Evolutionary conservation across 2,113 vertebrate genomes (phyloP), one percentile per base, ranked within the genome.

Genomic region (Ceyx margarethae): DNA sequence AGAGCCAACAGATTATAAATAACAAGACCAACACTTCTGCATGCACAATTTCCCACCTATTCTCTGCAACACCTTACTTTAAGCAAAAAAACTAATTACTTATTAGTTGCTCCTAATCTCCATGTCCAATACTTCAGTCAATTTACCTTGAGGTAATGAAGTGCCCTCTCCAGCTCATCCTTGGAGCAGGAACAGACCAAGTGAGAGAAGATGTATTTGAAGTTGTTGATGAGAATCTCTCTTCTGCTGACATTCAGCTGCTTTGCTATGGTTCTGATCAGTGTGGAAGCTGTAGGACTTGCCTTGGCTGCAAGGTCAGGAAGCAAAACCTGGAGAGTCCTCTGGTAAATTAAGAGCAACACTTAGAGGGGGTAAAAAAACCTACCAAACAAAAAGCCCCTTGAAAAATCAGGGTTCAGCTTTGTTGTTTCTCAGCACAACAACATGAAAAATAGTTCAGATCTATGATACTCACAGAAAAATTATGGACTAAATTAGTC

Each of bases 201-300:
- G 73, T 99, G 99, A 89, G 99, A 99, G 95, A 99, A 99, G 93
- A 99, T 99, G 94, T 99, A 99, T 82, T 99, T 99, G 96, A 99
- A 99, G 96, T 99, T 99, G 96, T 98, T 99, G 96, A 99, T 99
- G 57, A 99, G 97, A 93, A 99, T 99, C 94, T 99, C 99, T 95
- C 99, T 98, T 61, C 98, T 98, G 95, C 98, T 99, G 91, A 98
- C 98, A 66, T 99, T 99, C 74, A 99, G 33, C 90, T 99, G 99
- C 83, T 98, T 99, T 90, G 99, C 99, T 91, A 99, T 97, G n/a
- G 98, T 99, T 82, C 99, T 98, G 93, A 99, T 99, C 76, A 99
- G 98, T 21, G 97, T 93, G 31, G 99, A 99, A 58, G 98, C 98
- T 65, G 98, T 98, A 37, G 98, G 94, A 92, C 98, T 99, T 29